These are phyloP conservation scores for Aplysina aerophoba DNA, from an alignment of 37 sponge, comb jelly and placozoan genomes.

Conservation along the genomic window DNA sequence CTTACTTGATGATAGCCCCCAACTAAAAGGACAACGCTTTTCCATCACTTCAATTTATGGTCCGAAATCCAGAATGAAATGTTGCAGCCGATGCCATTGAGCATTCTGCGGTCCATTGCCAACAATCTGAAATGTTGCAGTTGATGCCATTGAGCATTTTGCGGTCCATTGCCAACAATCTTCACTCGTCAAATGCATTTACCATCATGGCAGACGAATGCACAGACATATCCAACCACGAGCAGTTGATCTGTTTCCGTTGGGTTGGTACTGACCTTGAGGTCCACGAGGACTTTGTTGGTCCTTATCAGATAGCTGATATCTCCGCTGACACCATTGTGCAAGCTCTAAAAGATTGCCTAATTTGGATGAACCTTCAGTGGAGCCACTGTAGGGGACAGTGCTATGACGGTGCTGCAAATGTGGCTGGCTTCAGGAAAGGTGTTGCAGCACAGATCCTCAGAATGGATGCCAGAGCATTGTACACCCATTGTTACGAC, in stretches of 20 bases:
- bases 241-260: slow-evolving; percentile 13
- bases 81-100: too few relatives aligned
- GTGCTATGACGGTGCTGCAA: slow-evolving; percentile 40
- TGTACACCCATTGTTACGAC: slow-evolving; percentile 25
- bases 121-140: not conserved
- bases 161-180: not conserved
- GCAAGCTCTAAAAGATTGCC: not conserved
- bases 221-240: slow-evolving; percentile 1
- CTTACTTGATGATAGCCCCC: too few relatives aligned
- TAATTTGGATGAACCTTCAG: not conserved
- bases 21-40: too few relatives aligned
- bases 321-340: not conserved
- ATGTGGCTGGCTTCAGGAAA: not conserved
- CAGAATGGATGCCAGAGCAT: slow-evolving; percentile 1
- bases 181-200: not conserved
- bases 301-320: not conserved
- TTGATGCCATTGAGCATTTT: slow-evolving; percentile 20
- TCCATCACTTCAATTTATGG: too few relatives aligned
- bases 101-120: too few relatives aligned
- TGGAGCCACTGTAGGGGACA: slow-evolving; percentile 2
- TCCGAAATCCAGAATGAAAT: too few relatives aligned
- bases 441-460: slow-evolving; percentile 16
- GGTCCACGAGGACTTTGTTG: slow-evolving; percentile 7
- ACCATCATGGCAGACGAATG: slow-evolving; percentile 11
- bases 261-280: not conserved